Percentiles rank a stretch among this genome's conserved stretches.
These are phyloP conservation scores for Saccopteryx leptura DNA, from an alignment of 2,113 vertebrate genomes.

Conservation along the genomic window DNA sequence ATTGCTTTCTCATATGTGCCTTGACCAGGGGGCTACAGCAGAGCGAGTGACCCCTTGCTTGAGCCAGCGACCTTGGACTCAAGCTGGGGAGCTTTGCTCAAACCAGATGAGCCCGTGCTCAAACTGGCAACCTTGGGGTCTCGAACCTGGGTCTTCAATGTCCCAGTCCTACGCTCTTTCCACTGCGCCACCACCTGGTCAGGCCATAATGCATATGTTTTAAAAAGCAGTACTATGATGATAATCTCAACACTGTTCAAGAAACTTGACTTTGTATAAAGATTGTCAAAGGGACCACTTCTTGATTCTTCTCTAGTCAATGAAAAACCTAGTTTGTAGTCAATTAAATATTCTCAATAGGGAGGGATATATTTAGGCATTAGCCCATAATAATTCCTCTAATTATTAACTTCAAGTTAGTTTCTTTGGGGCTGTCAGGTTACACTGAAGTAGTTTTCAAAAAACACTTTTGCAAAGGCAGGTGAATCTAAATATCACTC, in stretches of 20 bases:
- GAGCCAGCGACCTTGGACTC: no score
- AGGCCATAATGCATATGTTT: background rate
- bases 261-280: background rate
- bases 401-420: background rate
- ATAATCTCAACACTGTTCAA: slow-evolving; percentile 36
- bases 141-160: no score
- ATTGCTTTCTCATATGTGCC: no score
- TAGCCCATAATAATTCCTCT: background rate
- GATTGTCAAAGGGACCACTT: background rate
- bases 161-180: no score
- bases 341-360: background rate
- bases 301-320: background rate
- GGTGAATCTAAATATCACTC: background rate
- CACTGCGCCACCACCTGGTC: no score
- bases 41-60: no score
- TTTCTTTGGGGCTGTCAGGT: background rate
- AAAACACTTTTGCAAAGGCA: background rate
- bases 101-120: no score
- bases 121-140: no score
- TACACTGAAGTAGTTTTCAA: background rate
- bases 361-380: background rate
- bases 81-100: no score
- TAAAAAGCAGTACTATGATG: background rate
- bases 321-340: background rate
- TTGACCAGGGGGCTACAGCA: no score